Evolutionary conservation across 1,140 invertebrate species (phyloP), one percentile per base, ranked within the genome.

Genomic region (Bombus affinis): DNA sequence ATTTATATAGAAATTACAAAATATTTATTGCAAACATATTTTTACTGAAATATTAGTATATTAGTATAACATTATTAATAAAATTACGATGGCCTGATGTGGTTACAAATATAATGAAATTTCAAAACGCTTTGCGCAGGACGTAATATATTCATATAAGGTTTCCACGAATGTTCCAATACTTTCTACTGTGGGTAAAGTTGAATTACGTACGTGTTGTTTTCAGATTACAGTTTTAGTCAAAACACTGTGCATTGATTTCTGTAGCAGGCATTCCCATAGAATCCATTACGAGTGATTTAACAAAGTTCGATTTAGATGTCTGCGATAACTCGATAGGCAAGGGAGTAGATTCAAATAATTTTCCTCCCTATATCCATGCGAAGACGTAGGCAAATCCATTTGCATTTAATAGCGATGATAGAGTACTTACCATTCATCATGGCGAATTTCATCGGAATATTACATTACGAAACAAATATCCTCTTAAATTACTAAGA

Each of bases 271-370:
- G 10, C 15, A 71, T 70, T 70, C 10, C 4, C 28, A 39, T 39
- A 70, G 25, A 70, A 25, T 70, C 68, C 68, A 70, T 70, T 70
- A 39, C 39, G 6, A 35, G 8, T 74, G 80, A 81, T 74, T 81
- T 59, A 73, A 70, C 25, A 35, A 15, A 25, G 25, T 35, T 35
- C 32, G 32, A 42, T 42, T 39, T 37, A 35, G 32, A 37, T 39
- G 1, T 6, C 22, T 37, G 22, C 65, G 78, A 80, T 47, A 32
- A 59, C 42, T 18, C 42, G 42, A 37, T 70, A 80, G 25, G 35
- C 18, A 12, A 71, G 70, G 12, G 25, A 28, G 12, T 8, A 28
- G 15, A 2, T 9, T 77, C 75, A 44, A 80, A 71, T 80, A 39
- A 80, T 71, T 80, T 53, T 22, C 5, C 25, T 15, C 15, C 3